These are phyloP conservation scores for Macrosteles quadrilineatus DNA, from an alignment of 1,140 invertebrate species.

Conservation along the genomic window DNA sequence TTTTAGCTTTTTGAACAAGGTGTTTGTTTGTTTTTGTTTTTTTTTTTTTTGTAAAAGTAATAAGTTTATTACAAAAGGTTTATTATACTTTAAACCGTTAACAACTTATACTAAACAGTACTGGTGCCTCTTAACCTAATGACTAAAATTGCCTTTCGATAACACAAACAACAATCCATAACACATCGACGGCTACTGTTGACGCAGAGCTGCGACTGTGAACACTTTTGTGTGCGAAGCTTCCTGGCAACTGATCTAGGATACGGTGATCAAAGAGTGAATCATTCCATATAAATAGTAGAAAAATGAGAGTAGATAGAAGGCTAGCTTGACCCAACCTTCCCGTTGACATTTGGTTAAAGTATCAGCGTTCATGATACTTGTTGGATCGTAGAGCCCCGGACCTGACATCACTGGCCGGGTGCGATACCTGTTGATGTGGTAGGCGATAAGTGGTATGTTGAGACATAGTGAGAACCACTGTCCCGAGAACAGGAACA, in stretches of 20 bases:
- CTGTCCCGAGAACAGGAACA: constrained; percentile 91
- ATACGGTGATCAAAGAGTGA: constrained; percentile 34
- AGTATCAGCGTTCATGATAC: constrained; percentile 96
- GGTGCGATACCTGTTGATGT: constrained; percentile 91
- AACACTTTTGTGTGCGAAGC: too few relatives aligned
- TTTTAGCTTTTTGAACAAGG: too few relatives aligned
- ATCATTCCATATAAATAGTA: constrained; percentile 90
- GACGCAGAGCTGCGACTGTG: too few relatives aligned
- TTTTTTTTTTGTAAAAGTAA: too few relatives aligned
- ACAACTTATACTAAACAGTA: too few relatives aligned
- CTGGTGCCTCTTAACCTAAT: too few relatives aligned
- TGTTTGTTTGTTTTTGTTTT: too few relatives aligned
- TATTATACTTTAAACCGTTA: too few relatives aligned
- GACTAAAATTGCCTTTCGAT: too few relatives aligned
- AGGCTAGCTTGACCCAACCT: constrained; percentile 98
- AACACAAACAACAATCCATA: too few relatives aligned
- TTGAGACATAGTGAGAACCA: constrained; percentile 92
- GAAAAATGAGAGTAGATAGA: constrained; percentile 98
- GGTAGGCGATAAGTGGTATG: constrained; percentile 93
- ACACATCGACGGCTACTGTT: too few relatives aligned
- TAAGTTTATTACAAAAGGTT: too few relatives aligned
- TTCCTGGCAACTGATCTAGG: constrained; percentile 8
- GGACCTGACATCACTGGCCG: constrained; percentile 94
- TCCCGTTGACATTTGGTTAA: constrained; percentile 90
- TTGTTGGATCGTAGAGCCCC: constrained; percentile 98